phyloP scores from a whole-genome alignment of 2,797 vertebrate species.

The Okamejei kenojei region DNA sequence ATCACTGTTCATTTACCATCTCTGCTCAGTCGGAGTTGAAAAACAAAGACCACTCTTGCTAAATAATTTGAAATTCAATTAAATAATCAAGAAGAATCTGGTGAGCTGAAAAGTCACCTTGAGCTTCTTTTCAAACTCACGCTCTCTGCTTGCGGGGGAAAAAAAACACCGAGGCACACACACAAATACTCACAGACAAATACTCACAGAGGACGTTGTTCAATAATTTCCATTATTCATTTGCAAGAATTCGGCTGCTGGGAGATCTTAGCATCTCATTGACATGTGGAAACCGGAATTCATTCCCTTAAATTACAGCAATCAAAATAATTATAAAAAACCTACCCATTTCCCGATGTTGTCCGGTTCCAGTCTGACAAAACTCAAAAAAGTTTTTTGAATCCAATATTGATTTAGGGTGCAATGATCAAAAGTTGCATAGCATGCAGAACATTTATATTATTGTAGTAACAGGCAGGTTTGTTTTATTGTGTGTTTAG shows the following conservation, averaged over 20 bases:
- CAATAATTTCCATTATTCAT: constrained; percentile 23
- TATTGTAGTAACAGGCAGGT: neutral
- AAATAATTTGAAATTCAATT: constrained; percentile 25
- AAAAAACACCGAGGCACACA: neutral
- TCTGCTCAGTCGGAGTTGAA: neutral
- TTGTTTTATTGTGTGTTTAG: neutral
- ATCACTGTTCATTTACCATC: neutral
- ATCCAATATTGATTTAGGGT: neutral
- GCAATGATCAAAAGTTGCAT: neutral
- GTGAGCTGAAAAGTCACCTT: neutral
- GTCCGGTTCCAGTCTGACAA: neutral
- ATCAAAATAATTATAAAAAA: neutral
- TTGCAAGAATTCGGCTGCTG: neutral
- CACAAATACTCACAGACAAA: neutral
- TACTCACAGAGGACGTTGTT: neutral
- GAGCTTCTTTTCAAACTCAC: neutral
- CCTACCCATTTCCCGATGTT: neutral
- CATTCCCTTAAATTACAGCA: constrained; percentile 5
- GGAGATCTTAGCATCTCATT: constrained; percentile 6
- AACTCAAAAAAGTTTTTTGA: neutral
- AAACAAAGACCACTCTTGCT: neutral
- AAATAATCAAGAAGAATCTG: neutral
- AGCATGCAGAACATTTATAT: neutral
- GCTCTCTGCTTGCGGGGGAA: neutral
- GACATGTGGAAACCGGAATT: neutral